Base-by-base conservation (phyloP, 2,797 vertebrate genomes). In the Pseudochaenichthys georgianus region DNA sequence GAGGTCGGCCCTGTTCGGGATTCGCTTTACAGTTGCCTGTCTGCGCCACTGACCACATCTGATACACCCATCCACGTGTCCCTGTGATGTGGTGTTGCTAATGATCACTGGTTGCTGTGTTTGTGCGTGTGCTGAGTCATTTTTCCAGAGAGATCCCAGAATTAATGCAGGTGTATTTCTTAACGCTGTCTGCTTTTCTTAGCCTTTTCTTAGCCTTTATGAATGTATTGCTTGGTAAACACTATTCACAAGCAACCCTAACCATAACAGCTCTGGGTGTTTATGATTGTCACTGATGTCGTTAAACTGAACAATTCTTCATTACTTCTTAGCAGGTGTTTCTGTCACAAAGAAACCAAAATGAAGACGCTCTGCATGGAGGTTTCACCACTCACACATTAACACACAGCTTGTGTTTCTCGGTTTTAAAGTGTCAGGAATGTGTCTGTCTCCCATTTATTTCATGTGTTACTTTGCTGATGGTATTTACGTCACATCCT, bases 401-500 rank as follows among this genome's bases (percentile, higher is more conserved):
- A 74, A 79, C 74, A 73, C 42, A 45, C 47, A 66, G 71, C 59
- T 76, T 68, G 50, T 70, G 21, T 72, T 19, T 21, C 13, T 77
- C 60, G 48, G 13, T 55, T 8, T 52, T 23, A 51, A 13, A n/a
- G 75, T 82, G 75, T 77, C 47, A 66, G 64, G 63, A 62, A 70
- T 81, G 64, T 80, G 64, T 11, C 15, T 13, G 28, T 38, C 54
- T 77, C 54, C 42, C 60, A 80, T 90, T 83, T 75, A 86, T 89
- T 88, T 88, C 46, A 85, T 81, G 77, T 83, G 82, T 64, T 77
- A 85, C 87, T 90, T 82, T 80, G 54, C 65, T 89, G 80, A 86
- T 77, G 70, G 76, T 80, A 69, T 87, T 86, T 82, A 79, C 87
- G 70, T 84, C 74, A 75, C 66, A 82, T 85, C 85, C 68, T 84